Evolutionary conservation across 2,113 vertebrate genomes (phyloP), one percentile per base, ranked within the genome.

Genomic region (Hylia prasina): DNA sequence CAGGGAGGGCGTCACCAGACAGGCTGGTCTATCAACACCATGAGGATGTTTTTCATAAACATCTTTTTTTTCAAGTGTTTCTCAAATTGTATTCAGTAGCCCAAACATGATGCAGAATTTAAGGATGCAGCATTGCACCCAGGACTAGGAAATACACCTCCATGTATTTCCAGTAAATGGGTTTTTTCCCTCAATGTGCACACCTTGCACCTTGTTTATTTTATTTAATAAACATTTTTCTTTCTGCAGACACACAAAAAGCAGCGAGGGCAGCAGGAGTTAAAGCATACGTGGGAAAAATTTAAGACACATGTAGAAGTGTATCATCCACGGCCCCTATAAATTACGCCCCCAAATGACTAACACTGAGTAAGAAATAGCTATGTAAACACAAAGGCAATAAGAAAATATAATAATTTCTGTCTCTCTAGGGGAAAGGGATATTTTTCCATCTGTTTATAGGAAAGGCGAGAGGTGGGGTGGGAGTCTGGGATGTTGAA

Each of bases 331-430:
- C 1, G 30, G 89, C 48, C 78, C 18, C 81, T 80, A 91, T 89
- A 91, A 96, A 92, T 95, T 85, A 94, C 6, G 0, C 70, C 73
- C 78, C 70, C 69, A 91, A 89, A 94, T 47, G 81, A 96, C 70
- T 30, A 92, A 77, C 20, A 11, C 66, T 16, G 70, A 94, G 91
- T 73, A 94, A 95, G 91, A 87, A 97, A 95, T 81, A 95, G 96
- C 93, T 96, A 58, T 80, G 63, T 87, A 95, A 97, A 96, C 91
- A 95, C 17, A 72, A 47, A 94, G n/a, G 94, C 88, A 94, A 42
- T 93, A 42, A 94, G 84, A 79, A 96, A 92, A 97, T 89, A 75
- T 16, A 95, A 31, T 87, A 81, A 78, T 90, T 90, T 92, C 33
- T 70, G 79, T n/a, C 90, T 70, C 79, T 94, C 89, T 69, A 13